A percentile compares a stretch with the other conserved stretches of the same genome.
Conservation (phyloP, 1,140 invertebrate species). For the Dreissena rostriformis region DNA sequence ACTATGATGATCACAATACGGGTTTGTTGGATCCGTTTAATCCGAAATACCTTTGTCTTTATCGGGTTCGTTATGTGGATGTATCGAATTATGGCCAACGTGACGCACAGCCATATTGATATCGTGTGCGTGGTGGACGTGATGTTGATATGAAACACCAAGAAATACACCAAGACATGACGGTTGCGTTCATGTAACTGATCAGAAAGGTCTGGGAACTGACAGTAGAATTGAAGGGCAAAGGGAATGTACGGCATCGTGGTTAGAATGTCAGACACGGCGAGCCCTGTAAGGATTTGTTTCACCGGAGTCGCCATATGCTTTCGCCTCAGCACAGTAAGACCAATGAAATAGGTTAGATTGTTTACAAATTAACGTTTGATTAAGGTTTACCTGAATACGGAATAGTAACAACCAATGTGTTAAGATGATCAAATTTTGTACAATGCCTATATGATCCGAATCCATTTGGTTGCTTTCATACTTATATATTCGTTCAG, state of each 20-base stretch:
- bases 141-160: constrained; percentile 84
- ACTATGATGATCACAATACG: constrained; percentile 87
- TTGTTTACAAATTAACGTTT: too few relatives aligned
- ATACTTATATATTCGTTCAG: too few relatives aligned
- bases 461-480: too few relatives aligned
- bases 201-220: constrained; percentile 80
- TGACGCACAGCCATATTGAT: constrained; percentile 95
- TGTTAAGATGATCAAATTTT: too few relatives aligned
- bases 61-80: constrained; percentile 89
- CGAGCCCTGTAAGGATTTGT: constrained; percentile 90
- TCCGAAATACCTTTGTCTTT: constrained; percentile 91
- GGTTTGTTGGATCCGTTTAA: constrained; percentile 83
- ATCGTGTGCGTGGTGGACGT: constrained; percentile 93
- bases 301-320: constrained; percentile 93
- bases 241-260: constrained; percentile 94
- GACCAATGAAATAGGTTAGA: not conserved
- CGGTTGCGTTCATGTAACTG: constrained; percentile 55
- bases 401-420: too few relatives aligned
- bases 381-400: too few relatives aligned
- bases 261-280: constrained; percentile 91
- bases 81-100: constrained; percentile 95
- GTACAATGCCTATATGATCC: too few relatives aligned
- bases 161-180: constrained; percentile 72
- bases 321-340: constrained; percentile 88
- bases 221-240: constrained; percentile 85